Base-by-base conservation (phyloP, 1,140 invertebrate genomes). In the Pogonognathellus flavescens region DNA sequence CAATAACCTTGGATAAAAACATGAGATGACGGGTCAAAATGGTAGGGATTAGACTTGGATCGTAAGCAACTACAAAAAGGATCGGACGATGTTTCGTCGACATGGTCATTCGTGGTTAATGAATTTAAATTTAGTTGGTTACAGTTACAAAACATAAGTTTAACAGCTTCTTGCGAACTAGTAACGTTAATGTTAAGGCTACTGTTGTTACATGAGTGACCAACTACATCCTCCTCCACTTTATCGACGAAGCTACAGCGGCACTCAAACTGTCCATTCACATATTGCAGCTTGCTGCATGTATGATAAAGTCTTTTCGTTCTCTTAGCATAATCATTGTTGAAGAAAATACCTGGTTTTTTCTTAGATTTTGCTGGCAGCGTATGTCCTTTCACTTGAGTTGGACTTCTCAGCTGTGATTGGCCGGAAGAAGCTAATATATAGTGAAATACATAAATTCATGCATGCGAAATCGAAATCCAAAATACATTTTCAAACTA, bases 271-370 rank as follows among this genome's bases (percentile, higher is more conserved):
- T 76, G 53, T 52, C 83, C 83, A 84, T 50, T 41, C 18, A 20
- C 22, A 70, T 84, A 76, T 20, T 84, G 62, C 16, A 70, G 41
- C 3, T 84, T 76, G 22, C 20, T 60, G 53, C 83, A 84, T 11
- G 57, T 57, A 80, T 84, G 83, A 53, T 84, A 50, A 3, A 59
- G 41, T 25, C 52, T 82, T 66, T 66, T 62, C 25, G 18, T 20
- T 66, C 55, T 52, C 57, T 62, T 83, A 83, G 13, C 8, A 80
- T 13, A 22, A 81, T 59, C 49, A 31, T 18, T 66, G n/a, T 53
- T 81, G 84, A 22, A 62, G 57, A 76, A 31, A 76, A 76, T 86
- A 86, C 86, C 86, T 86, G 82, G 83, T 84, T 86, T 84, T 82
- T 76, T 86, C 83, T 86, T 84, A 20, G 57, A 53, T 72, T 84